Base-by-base conservation (phyloP, 1,140 invertebrate genomes). In the Lordiphosa stackelbergi region DNA sequence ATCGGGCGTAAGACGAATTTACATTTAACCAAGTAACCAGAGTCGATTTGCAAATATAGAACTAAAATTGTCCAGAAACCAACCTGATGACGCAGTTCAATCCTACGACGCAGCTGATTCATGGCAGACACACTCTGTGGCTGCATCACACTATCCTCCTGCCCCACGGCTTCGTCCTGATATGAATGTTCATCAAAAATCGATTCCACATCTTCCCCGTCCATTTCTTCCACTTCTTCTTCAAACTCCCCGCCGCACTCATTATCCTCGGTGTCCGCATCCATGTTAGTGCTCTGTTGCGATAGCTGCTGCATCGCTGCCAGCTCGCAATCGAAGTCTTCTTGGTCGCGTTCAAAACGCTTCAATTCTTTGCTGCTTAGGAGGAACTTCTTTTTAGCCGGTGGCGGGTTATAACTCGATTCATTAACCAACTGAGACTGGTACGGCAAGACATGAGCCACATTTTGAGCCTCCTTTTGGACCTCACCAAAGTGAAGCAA, bases 241-340 rank as follows among this genome's bases (percentile, higher is more conserved):
- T 8, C 28, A 7, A 8, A 7, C 24, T 28, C 24, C 24, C 24
- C 24, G 24, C 5, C 24, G 24, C 6, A 31, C 7, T 31, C 28
- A 31, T 11, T 31, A n/a, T 12, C 28, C 0, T 48, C 42, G 19
- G 13, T 45, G 9, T 46, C 46, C 0, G 2, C 3, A 12, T 35
- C 11, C 28, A 31, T 31, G 7, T 31, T 31, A 8, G 2, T 7
- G 28, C 28, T 31, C 8, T 7, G 28, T 7, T 31, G 28, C 16
- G 10, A 31, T 16, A 52, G 56, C 12, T 69, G 56, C 12, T 69
- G 31, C 10, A 53, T 3, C 0, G 65, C 73, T 2, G 47, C 46
- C 37, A 69, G 22, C 3, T 62, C 42, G 31, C 74, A 79, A 43
- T 78, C 70, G 6, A 79, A 46, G 16, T 79, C 65, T 8, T 79